Evolutionary conservation across 2,797 vertebrate species (phyloP), one percentile per base, ranked within the genome.

Genomic region (Cossypha caffra): DNA sequence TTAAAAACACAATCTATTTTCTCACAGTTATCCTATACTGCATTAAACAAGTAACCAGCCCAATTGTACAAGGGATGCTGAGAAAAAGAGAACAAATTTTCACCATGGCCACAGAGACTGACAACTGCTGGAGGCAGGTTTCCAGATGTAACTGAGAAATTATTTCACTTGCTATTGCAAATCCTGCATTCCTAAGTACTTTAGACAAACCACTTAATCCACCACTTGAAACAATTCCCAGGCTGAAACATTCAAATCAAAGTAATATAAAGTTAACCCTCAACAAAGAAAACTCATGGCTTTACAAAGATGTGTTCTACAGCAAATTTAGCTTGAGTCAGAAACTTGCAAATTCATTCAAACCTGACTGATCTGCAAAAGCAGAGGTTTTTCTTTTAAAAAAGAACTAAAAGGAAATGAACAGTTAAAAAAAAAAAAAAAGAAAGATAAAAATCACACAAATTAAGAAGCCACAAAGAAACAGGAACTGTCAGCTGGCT

Each of bases 181-280:
- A 97, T 83, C 62, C 50, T 91, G 79, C 89, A 88, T 92, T 95
- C 87, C 67, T 45, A 59, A 73, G 71, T 84, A 51, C 81, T 91
- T 95, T 74, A 81, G 52, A 94, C 75, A 96, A 95, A 91, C 67
- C 58, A 82, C 90, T 92, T 95, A 91, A 91, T 94, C 69, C 69
- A 43, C 64, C 55, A 81, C 64, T 95, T 95, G 87, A 96, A 91
- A 93, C 66, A 88, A 82, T 95, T 89, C 85, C 93, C 91, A 97
- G 68, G n/a, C 84, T 91, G 69, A 47, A 93, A 73, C 54, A 61
- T 21, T 87, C 66, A 88, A 43, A 47, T 66, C 40, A 33, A 59
- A 76, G 50, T 16, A 87, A 74, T 42, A 79, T 26, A 43, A 87
- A 95, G 35, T 89, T 93, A 95, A 95, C 62, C 59, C 77, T 92